Base-by-base conservation (phyloP, 1,140 invertebrate species). In the Chymomyza costata region DNA sequence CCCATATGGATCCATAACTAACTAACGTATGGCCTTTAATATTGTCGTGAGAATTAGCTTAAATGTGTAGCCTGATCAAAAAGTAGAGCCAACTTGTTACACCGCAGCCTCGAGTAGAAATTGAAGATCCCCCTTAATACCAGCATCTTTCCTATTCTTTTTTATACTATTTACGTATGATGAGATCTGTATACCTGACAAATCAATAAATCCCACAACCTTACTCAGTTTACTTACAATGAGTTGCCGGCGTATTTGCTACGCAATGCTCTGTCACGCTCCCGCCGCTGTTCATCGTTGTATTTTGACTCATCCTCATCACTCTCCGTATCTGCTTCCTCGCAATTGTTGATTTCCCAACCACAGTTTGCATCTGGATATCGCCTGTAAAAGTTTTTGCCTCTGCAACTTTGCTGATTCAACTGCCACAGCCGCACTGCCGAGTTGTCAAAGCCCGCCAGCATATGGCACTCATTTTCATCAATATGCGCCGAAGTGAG, bases 381-480 rank as follows among this genome's bases (percentile, higher is more conserved):
- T 2, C 59, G 63, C 11, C 52, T 44, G 38, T 83, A 86, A 3
- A 85, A 50, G 52, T 65, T 84, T 32, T 64, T 81, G 0, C 82
- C 83, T n/a, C 55, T 48, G 7, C 55, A 74, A 13, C 52, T 64
- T 11, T 74, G 73, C 56, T 83, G 69, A 56, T 84, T 84, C 0
- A 85, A 56, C 49, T 84, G 82, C 83, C 84, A 86, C 17, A 86
- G 34, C 38, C 84, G 74, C 28, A 86, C 57, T 6, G 73, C 34
- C 1, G 85, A 85, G 47, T 71, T 81, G 25, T 84, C 66, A 32
- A 83, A 86, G 0, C 85, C 84, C 1, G 82, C 82, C 7, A 80
- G 41, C 39, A 86, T 32, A 58, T 86, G 83, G 17, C 83, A 86
- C 57, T 84, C 73, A 17, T 53, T 53, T 34, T 45, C 28, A 49